Percentiles rank a stretch among this genome's conserved stretches.
phyloP scores from a whole-genome alignment of 2,888 invertebrate species.

The Scelioninae gen. 1 region DNA sequence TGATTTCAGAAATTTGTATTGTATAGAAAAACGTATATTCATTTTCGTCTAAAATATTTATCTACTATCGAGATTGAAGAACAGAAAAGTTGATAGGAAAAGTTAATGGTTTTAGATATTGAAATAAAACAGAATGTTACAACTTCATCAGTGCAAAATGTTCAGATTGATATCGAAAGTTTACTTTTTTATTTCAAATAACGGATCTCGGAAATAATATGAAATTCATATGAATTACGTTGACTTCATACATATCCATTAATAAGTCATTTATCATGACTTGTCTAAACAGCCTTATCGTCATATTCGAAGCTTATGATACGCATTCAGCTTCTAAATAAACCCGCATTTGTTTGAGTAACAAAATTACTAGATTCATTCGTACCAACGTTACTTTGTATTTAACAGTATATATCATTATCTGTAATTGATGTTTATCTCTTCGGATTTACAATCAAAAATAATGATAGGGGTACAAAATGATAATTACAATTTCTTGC shows the following conservation, averaged over 20 bases:
- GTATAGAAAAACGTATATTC: background rate
- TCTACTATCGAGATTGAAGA: background rate
- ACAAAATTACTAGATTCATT: conserved; percentile 18
- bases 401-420: too few relatives aligned
- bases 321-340: background rate
- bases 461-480: conserved; percentile 20
- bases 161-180: too few relatives aligned
- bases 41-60: conserved; percentile 1
- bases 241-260: conserved; percentile 5
- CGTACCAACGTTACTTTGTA: background rate
- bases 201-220: background rate
- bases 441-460: conserved; percentile 4
- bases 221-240: conserved; percentile 6
- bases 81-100: too few relatives aligned
- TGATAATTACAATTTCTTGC: conserved; percentile 1
- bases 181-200: background rate
- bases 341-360: conserved; percentile 46
- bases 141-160: too few relatives aligned
- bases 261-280: conserved; percentile 28
- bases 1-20: conserved; percentile 15
- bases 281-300: conserved; percentile 36
- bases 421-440: conserved; percentile 28
- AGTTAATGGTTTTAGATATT: too few relatives aligned
- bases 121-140: too few relatives aligned
- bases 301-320: conserved; percentile 5